A percentile compares a stretch with the other conserved stretches of the same genome.
phyloP scores from a whole-genome alignment of 2,888 invertebrate species.

The Apodemia zela region DNA sequence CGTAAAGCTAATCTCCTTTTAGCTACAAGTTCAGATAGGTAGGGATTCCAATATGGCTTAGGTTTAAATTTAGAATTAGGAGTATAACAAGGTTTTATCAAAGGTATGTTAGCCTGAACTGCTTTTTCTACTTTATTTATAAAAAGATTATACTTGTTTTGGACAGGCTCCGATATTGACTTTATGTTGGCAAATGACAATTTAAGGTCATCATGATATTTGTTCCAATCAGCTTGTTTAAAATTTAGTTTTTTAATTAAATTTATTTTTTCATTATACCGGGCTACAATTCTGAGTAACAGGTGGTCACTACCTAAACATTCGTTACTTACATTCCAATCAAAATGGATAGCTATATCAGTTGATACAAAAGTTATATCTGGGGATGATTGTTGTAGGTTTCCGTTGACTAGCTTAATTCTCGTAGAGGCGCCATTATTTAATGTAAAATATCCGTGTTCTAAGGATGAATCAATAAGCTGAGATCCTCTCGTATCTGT shows the following conservation, averaged over 20 bases:
- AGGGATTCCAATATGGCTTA: neutral
- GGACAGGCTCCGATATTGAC: neutral
- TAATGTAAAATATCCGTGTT: constrained; percentile 12
- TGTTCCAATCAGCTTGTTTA: neutral
- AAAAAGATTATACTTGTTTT: neutral
- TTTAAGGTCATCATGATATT: neutral
- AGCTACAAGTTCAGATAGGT: neutral
- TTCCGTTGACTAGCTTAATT: neutral
- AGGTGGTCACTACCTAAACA: neutral
- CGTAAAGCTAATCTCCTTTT: neutral
- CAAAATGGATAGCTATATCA: neutral
- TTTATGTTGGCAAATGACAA: neutral
- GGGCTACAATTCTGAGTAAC: neutral
- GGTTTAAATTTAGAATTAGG: neutral
- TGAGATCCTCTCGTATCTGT: neutral
- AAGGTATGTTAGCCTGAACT: neutral
- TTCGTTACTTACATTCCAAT: neutral
- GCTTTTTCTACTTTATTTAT: neutral
- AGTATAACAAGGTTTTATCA: neutral
- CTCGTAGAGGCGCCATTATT: constrained; percentile 12
- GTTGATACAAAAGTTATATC: neutral
- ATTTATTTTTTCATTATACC: neutral
- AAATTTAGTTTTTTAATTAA: neutral
- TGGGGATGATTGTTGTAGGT: constrained; percentile 1
- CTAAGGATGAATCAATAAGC: constrained; percentile 5